Evolutionary conservation across 1,140 invertebrate species (phyloP).

Genomic region (Galleria mellonella): DNA sequence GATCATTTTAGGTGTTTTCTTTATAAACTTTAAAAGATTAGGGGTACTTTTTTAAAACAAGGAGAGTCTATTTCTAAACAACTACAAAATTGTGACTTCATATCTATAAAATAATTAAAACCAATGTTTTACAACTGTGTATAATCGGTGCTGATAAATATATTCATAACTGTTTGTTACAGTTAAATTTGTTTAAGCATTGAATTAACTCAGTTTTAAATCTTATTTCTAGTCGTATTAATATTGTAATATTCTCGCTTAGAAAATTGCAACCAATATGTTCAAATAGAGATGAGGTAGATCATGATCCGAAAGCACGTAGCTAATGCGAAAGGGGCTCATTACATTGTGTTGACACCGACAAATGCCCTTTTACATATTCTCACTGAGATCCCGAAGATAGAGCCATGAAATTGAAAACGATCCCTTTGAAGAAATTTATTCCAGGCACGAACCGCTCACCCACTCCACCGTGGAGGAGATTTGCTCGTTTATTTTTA

Average conservation of each 20-base stretch:
- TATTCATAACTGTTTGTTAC: no score
- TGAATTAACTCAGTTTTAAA: no score
- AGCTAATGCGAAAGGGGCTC: slow-evolving; percentile 54
- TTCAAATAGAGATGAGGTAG: slow-evolving; percentile 7
- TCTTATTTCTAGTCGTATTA: no score
- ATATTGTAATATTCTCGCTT: not conserved
- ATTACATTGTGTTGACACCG: slow-evolving; percentile 70
- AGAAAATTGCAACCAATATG: slow-evolving; percentile 8
- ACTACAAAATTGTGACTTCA: no score
- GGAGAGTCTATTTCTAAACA: no score
- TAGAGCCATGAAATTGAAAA: slow-evolving; percentile 74
- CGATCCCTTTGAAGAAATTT: slow-evolving; percentile 73
- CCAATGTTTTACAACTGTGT: no score
- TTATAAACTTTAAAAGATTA: no score
- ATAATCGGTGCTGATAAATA: no score
- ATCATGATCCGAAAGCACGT: slow-evolving; percentile 26
- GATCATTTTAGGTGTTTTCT: no score
- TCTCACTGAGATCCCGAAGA: slow-evolving; percentile 69
- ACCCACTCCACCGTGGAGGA: slow-evolving; percentile 55
- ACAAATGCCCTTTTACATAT: slow-evolving; percentile 73
- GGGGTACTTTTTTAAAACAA: no score
- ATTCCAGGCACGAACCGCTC: slow-evolving; percentile 69
- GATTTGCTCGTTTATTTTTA: slow-evolving; percentile 73
- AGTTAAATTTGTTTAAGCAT: no score
- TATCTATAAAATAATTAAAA: no score